These are phyloP conservation scores for Metacarcinus magister DNA, from an alignment of 2,888 invertebrate species.

Conservation along the genomic window DNA sequence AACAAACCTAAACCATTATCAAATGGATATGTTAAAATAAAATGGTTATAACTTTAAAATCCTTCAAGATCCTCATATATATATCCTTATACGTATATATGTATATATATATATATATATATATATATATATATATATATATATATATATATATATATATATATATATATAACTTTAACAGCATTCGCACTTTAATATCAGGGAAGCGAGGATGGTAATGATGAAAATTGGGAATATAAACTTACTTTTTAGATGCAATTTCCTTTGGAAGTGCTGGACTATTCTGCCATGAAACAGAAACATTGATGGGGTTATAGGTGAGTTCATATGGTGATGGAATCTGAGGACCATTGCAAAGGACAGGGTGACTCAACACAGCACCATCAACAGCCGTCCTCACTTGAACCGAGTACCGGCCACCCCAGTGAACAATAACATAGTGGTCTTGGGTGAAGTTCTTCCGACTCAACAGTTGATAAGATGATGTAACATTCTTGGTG, in stretches of 20 bases:
- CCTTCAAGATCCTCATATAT: no score
- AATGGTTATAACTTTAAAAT: no score
- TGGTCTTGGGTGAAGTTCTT: conserved; percentile 71
- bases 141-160: no score
- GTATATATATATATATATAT: not conserved
- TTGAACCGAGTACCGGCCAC: conserved; percentile 85
- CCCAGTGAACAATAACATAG: conserved; percentile 82
- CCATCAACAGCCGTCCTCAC: conserved; percentile 86
- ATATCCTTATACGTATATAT: not conserved
- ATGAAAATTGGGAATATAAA: not conserved
- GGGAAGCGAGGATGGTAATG: not conserved
- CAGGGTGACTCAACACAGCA: conserved; percentile 85
- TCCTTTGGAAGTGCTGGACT: conserved; percentile 84
- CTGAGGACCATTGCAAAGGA: conserved; percentile 87
- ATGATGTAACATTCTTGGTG: conserved; percentile 61
- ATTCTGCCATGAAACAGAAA: conserved; percentile 89
- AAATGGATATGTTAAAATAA: not conserved
- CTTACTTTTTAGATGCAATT: not conserved
- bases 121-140: no score
- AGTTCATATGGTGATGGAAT: conserved; percentile 89
- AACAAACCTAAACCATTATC: no score
- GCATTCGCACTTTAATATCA: no score
- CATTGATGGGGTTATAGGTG: conserved; percentile 88
- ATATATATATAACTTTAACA: no score
- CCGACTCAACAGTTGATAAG: conserved; percentile 22